Conservation (phyloP, 1,140 invertebrate species). For the Euborellia annulipes region DNA sequence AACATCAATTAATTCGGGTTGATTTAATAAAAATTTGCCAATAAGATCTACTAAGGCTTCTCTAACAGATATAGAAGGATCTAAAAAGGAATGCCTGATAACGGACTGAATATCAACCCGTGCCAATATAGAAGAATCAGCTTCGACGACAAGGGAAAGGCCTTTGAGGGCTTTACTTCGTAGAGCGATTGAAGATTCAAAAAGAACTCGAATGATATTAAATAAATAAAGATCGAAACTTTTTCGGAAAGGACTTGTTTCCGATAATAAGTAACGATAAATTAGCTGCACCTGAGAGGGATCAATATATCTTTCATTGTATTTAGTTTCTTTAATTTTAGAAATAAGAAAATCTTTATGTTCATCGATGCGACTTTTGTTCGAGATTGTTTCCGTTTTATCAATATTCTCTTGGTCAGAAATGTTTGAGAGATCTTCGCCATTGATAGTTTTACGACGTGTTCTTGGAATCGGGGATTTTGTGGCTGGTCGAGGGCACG, state of each 20-base stretch:
- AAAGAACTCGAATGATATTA: too few species aligned
- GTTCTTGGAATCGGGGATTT: conserved; percentile 37
- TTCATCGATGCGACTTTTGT: conserved; percentile 58
- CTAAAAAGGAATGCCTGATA: too few species aligned
- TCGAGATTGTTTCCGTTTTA: conserved; percentile 27
- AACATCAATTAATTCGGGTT: conserved; percentile 35
- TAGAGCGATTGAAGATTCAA: too few species aligned
- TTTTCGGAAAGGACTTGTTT: conserved; percentile 88
- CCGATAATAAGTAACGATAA: conserved; percentile 87
- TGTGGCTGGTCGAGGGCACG: conserved; percentile 24
- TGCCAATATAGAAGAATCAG: too few species aligned
- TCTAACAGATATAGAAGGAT: conserved; percentile 39
- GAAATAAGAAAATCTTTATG: conserved; percentile 68
- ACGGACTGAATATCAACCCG: too few species aligned
- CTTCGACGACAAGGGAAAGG: too few species aligned
- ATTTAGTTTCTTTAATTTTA: conserved; percentile 60
- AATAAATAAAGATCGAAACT: too few species aligned
- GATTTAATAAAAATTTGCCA: conserved; percentile 39
- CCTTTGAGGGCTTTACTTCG: too few species aligned
- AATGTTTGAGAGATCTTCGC: not conserved
- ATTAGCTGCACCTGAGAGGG: conserved; percentile 87
- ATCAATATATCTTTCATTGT: conserved; percentile 59
- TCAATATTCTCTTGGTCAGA: conserved; percentile 23
- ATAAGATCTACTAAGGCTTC: conserved; percentile 43
- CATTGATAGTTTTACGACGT: conserved; percentile 39